Conservation (phyloP, 2,888 invertebrate species). For the Tetramorium bicarinatum region DNA sequence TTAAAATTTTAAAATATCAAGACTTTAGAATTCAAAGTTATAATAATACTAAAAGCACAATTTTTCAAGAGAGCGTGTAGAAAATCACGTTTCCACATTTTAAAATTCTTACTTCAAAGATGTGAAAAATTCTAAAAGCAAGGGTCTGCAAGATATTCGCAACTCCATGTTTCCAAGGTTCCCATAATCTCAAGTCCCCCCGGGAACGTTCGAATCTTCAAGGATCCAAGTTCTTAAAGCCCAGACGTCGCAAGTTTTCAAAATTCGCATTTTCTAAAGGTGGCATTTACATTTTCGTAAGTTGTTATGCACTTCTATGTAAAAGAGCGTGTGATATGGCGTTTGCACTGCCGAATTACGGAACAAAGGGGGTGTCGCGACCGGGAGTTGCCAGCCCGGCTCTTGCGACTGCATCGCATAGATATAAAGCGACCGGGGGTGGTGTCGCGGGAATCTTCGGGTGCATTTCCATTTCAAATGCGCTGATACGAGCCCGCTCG, state of each 20-base stretch:
- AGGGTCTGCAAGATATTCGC: not conserved
- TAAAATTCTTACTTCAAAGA: not conserved
- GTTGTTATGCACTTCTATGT: not conserved
- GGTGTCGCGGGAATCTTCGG: conserved; percentile 69
- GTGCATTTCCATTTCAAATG: conserved; percentile 81
- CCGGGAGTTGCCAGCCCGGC: conserved; percentile 11
- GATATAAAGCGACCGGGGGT: conserved; percentile 46
- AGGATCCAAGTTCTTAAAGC: not conserved
- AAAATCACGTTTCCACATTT: not conserved
- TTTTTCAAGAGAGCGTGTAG: not conserved
- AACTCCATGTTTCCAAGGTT: not conserved
- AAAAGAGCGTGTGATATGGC: conserved; percentile 4
- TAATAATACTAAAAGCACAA: not conserved
- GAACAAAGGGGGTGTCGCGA: conserved; percentile 26
- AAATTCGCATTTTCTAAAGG: not conserved
- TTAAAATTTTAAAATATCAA: not conserved
- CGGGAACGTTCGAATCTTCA: not conserved
- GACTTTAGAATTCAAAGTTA: not conserved
- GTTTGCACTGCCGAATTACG: conserved; percentile 19
- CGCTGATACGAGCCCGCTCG: conserved; percentile 62
- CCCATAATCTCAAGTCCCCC: not conserved
- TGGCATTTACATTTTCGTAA: conserved; percentile 22
- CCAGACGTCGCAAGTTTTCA: not conserved
- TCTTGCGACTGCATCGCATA: conserved; percentile 26
- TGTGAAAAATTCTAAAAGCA: not conserved